Base-by-base conservation (phyloP, 2,888 invertebrate species). In the Zaprionus lineosus region DNA sequence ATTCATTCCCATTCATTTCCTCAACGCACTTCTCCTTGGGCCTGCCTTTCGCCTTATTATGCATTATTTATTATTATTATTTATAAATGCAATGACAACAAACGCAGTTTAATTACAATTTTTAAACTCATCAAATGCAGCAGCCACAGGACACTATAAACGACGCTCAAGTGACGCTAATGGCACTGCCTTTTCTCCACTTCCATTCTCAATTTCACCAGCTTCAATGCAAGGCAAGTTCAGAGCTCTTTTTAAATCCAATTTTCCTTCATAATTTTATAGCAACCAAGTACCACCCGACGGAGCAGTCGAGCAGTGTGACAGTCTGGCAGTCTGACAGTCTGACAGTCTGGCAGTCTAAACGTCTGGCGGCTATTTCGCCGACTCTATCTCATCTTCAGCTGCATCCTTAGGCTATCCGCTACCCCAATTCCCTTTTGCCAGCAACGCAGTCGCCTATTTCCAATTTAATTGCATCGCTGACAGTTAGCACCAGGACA, bases 91-190 rank as follows among this genome's bases (percentile, higher is more conserved):
- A 85, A 77, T 69, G 79, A 79, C 82, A 84, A 85, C 83, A 83
- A 82, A 74, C 66, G 77, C 77, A 72, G 75, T 84, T 84, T 84
- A 85, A 84, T 84, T 85, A 79, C 79, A 84, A 79, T 79, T 79
- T 81, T 61, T 52, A 65, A 75, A 61, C 68, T 70, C 84, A 68
- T 81, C 84, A 82, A 83, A 83, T 82, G 75, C 81, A 72, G 71
- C 72, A 53, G 69, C 46, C 65, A 43, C 72, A 66, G 69, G 40
- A 51, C 47, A 34, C 58, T 48, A 51, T 47, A 58, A 66, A 43
- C 74, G 64, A 60, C 52, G 53, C 51, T 59, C 71, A 47, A 58
- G 68, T 57, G 37, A 62, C 67, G 70, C 70, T 78, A 78, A 79
- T 79, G 81, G 75, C 63, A 21, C 60, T 36, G 47, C 43, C 50